Percentiles rank a stretch among this genome's conserved stretches.
These are phyloP conservation scores for Pyrrhia umbra DNA, from an alignment of 2,888 invertebrate species.

Conservation along the genomic window DNA sequence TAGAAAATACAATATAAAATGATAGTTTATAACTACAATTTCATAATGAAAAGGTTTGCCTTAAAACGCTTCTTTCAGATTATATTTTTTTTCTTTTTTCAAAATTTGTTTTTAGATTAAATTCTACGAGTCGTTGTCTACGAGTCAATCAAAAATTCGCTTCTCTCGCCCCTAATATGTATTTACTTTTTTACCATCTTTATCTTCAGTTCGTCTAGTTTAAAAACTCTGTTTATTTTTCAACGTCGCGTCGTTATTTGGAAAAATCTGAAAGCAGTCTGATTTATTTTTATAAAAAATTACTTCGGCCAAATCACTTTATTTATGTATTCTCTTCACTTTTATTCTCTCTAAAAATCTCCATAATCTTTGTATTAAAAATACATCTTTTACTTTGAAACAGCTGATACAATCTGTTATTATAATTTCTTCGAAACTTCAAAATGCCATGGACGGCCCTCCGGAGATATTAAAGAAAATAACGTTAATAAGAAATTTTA, in stretches of 20 bases:
- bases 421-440: slow-evolving; percentile 50
- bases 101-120: too few relatives aligned
- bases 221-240: not conserved
- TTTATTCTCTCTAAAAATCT: slow-evolving; percentile 32
- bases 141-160: not conserved
- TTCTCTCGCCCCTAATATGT: not conserved
- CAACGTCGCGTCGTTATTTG: not conserved
- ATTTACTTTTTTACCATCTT: not conserved
- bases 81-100: too few relatives aligned
- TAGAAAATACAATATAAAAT: too few relatives aligned
- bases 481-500: slow-evolving; percentile 28
- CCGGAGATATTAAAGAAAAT: slow-evolving; percentile 15
- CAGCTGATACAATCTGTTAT: slow-evolving; percentile 53
- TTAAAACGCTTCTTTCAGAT: too few relatives aligned
- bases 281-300: slow-evolving; percentile 1
- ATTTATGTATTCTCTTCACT: slow-evolving; percentile 24
- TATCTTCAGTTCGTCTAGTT: not conserved
- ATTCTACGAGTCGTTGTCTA: too few relatives aligned
- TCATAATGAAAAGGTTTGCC: too few relatives aligned
- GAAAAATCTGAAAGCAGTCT: not conserved
- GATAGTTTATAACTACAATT: too few relatives aligned
- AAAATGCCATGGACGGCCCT: slow-evolving; percentile 4
- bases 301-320: slow-evolving; percentile 20
- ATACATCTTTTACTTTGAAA: slow-evolving; percentile 41
- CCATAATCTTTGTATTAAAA: slow-evolving; percentile 55